These are phyloP conservation scores for Rugalucina vietnamica DNA, from an alignment of 2,888 invertebrate species.

Conservation along the genomic window DNA sequence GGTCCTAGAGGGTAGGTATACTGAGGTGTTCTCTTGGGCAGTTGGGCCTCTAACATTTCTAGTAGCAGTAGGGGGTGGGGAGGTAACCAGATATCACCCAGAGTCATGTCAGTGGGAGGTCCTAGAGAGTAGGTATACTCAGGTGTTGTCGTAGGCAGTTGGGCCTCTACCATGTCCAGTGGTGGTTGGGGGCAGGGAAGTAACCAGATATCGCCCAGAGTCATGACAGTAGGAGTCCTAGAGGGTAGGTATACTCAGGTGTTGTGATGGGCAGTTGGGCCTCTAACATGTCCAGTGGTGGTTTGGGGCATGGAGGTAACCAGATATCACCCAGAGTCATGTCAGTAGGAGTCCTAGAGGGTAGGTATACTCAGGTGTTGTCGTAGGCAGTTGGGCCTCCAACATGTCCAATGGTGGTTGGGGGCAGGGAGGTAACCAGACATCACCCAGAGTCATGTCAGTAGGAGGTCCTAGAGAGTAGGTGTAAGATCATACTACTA, in stretches of 20 bases:
- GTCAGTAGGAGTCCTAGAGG: conserved; percentile 88
- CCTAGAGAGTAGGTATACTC: too few relatives aligned
- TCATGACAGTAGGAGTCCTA: conserved; percentile 69
- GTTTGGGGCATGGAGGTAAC: conserved; percentile 51
- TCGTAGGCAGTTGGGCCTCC: conserved; percentile 95
- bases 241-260: too few relatives aligned
- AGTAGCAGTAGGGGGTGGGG: conserved; percentile 64
- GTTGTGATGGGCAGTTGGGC: conserved; percentile 96
- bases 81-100: conserved; percentile 53
- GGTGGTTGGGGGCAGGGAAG: conserved; percentile 59
- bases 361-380: conserved; percentile 94
- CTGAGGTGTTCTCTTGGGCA: conserved; percentile 94
- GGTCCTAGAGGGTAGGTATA: too few relatives aligned
- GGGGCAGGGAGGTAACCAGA: conserved; percentile 43
- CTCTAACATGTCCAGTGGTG: conserved; percentile 86
- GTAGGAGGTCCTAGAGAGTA: conserved; percentile 57
- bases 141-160: conserved; percentile 94
- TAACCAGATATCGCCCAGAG: conserved; percentile 58
- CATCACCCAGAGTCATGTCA: conserved; percentile 68
- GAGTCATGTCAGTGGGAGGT: conserved; percentile 70
- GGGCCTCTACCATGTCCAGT: conserved; percentile 90
- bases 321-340: conserved; percentile 62
- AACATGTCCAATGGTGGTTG: conserved; percentile 85
- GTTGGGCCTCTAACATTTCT: conserved; percentile 91
- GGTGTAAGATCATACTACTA: too few relatives aligned